Conservation (phyloP, 2,113 vertebrate species). For the Siniperca chuatsi region DNA sequence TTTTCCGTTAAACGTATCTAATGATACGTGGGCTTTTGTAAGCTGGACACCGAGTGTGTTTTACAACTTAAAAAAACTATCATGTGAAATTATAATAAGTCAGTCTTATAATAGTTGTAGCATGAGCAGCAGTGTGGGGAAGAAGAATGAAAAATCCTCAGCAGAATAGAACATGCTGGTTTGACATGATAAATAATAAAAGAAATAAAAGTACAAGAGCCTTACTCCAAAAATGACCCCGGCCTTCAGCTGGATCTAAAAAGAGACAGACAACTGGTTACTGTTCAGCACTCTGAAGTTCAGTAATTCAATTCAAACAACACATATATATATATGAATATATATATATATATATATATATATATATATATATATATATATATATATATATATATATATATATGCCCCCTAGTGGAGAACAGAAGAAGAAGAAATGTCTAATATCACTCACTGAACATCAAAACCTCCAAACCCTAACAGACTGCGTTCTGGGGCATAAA, state of each 20-base stretch:
- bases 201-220: background rate
- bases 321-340: too few relatives aligned
- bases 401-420: background rate
- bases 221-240: background rate
- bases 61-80: background rate
- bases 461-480: too few relatives aligned
- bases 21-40: too few relatives aligned
- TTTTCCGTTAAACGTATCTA: too few relatives aligned
- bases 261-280: slow-evolving; percentile 14
- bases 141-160: too few relatives aligned
- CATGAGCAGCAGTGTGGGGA: too few relatives aligned
- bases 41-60: background rate
- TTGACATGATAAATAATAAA: background rate
- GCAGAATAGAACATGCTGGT: background rate
- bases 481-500: too few relatives aligned
- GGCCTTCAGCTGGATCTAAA: fast-evolving
- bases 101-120: too few relatives aligned
- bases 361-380: too few relatives aligned
- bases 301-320: background rate
- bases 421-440: background rate
- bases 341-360: too few relatives aligned
- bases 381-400: too few relatives aligned
- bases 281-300: background rate
- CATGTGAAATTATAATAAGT: background rate
- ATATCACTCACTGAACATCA: too few relatives aligned